Percentiles rank a stretch among this genome's conserved stretches.
Evolutionary conservation across 64 coral and sea anemone genomes (phyloP).

Genomic region (Montipora sp.): DNA sequence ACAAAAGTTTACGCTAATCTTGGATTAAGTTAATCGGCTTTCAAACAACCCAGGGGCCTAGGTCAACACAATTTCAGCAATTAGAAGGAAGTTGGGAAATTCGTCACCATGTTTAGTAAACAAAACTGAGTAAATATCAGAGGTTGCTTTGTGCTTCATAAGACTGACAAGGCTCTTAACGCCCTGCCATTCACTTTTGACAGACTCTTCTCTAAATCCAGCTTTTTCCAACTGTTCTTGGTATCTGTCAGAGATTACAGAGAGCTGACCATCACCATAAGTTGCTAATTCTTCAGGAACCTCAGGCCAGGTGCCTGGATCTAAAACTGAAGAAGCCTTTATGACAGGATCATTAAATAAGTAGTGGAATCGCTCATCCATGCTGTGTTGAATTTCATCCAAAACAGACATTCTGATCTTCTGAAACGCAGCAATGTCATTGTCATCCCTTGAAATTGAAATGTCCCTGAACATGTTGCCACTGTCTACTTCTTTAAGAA

Average conservation of each 20-base stretch:
- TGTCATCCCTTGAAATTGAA: slow-evolving; percentile 3
- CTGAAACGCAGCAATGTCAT: slow-evolving; percentile 24
- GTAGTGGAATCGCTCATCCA: not conserved
- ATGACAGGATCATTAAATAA: slow-evolving; percentile 9
- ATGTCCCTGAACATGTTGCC: slow-evolving; percentile 31
- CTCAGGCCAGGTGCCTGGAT: slow-evolving; percentile 24
- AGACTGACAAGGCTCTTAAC: slow-evolving; percentile 25
- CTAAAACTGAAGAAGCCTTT: slow-evolving; percentile 47
- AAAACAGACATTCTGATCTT: slow-evolving; percentile 5
- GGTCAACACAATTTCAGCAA: slow-evolving; percentile 11
- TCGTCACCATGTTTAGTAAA: not conserved
- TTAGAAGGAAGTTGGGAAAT: not conserved
- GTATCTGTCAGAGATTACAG: not conserved
- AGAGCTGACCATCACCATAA: not conserved
- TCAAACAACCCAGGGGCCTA: no score
- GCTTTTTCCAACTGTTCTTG: not conserved
- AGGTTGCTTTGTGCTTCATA: not conserved
- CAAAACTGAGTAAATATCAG: not conserved
- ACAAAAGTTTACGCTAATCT: no score
- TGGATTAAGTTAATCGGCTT: no score
- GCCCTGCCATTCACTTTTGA: not conserved
- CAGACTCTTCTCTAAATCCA: not conserved
- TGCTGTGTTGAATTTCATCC: slow-evolving; percentile 34
- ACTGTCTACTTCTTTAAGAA: slow-evolving; percentile 33
- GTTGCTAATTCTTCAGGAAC: not conserved